Base-by-base conservation (phyloP, 2,797 vertebrate species). In the Clarias fuscus region DNA sequence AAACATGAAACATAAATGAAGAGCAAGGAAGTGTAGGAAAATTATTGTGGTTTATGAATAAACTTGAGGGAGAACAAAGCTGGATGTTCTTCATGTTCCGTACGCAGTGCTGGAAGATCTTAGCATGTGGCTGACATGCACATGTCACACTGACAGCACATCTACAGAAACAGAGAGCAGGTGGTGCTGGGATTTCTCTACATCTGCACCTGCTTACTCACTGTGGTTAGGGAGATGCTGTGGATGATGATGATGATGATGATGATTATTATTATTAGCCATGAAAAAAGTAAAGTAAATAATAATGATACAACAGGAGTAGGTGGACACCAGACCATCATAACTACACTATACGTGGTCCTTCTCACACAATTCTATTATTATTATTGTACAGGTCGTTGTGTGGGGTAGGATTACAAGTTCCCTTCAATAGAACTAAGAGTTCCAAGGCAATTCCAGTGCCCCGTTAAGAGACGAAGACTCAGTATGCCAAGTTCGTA, bases 181-280 rank as follows among this genome's bases (percentile, higher is more conserved):
- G 22, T 76, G 48, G 24, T 30, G 75, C 75, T 58, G 75, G 75
- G 27, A 33, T 77, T 77, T 77, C 75, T 77, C 75, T 77, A 18
- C 53, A 59, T 8, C 53, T 59, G 53, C 27, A 59, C 17, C n/a
- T 58, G 11, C 27, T 58, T 77, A 56, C 48, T 76, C 73, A 33
- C 75, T 58, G 27, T 77, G 7, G 1, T 20, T 17, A 18, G 7
- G 48, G 3, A 73, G 24, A 76, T 48, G 7, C 13, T 75, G 43
- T 24, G 5, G 24, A 20, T 61, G 22, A 61, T 61, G 20, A 61
- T 61, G 22, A 61, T 61, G 20, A 61, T 61, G 7, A 43, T 72
- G 24, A 58, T 61, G 20, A 17, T 61, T 61, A 61, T 17, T 17
- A 61, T 18, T 40, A 72, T 72, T 43, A 48, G 1, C 20, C 13